These are phyloP conservation scores for Epinotia nisella DNA, from an alignment of 2,888 invertebrate genomes.

Conservation along the genomic window DNA sequence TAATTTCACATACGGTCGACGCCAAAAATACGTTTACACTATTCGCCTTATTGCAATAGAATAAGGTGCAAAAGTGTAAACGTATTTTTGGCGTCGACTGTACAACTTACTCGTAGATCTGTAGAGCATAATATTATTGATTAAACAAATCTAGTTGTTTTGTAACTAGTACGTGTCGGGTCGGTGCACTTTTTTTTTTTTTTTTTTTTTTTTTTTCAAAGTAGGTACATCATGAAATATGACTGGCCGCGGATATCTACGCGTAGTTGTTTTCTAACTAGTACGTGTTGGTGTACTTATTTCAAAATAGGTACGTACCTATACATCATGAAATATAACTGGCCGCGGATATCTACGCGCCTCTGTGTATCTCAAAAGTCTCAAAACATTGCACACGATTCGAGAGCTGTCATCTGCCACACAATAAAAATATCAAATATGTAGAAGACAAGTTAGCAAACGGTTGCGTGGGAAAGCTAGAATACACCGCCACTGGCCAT, in stretches of 20 bases:
- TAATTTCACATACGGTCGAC: too few species aligned
- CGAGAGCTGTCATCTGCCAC: constrained; percentile 48
- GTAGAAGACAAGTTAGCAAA: constrained; percentile 50
- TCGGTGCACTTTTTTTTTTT: background rate
- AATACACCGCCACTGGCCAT: constrained; percentile 46
- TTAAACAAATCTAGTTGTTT: background rate
- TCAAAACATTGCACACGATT: constrained; percentile 32
- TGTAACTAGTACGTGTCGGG: background rate
- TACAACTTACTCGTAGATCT: background rate
- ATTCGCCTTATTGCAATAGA: too few species aligned
- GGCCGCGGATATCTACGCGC: background rate
- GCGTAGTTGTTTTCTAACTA: too few species aligned
- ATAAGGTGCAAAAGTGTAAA: too few species aligned
- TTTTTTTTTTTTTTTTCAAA: too few species aligned
- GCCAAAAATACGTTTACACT: too few species aligned
- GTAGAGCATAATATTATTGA: background rate
- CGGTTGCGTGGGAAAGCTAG: constrained; percentile 60
- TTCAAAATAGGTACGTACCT: background rate
- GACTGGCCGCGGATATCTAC: background rate
- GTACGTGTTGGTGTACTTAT: too few species aligned
- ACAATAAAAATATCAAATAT: constrained; percentile 58
- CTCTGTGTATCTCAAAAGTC: constrained; percentile 22
- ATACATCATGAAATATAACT: constrained; percentile 10
- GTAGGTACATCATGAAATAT: constrained; percentile 9
- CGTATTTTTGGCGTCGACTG: too few species aligned